Conservation (phyloP, 2,113 vertebrate genomes). For the Reinhardtius hippoglossoides region DNA sequence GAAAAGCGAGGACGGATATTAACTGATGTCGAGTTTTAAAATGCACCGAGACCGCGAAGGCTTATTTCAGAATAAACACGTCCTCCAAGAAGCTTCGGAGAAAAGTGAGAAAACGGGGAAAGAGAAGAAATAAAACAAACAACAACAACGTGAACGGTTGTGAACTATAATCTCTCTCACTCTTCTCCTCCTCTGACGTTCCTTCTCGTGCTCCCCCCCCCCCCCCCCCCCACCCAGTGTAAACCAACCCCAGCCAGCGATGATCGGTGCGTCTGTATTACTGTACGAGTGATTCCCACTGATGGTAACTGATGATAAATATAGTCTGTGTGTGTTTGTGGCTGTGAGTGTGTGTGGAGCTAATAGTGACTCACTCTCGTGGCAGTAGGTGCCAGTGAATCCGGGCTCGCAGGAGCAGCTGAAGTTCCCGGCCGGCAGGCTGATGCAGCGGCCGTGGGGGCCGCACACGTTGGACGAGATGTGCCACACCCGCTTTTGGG, state of each 20-base stretch:
- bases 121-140: background rate
- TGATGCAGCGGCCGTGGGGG: constrained; percentile 91
- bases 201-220: background rate
- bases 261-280: constrained; percentile 33
- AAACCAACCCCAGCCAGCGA: constrained; percentile 26
- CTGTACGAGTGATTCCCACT: constrained; percentile 33
- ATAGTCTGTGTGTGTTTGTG: constrained; percentile 44
- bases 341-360: constrained; percentile 19
- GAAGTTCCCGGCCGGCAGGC: constrained; percentile 92
- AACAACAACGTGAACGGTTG: background rate
- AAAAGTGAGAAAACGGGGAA: too few relatives aligned
- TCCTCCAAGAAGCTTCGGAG: too few relatives aligned
- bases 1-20: background rate
- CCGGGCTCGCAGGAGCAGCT: constrained; percentile 93
- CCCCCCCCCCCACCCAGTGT: background rate
- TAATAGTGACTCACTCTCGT: constrained; percentile 90
- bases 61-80: too few relatives aligned
- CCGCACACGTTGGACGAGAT: constrained; percentile 92
- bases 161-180: background rate
- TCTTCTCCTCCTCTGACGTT: background rate
- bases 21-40: background rate
- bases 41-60: background rate
- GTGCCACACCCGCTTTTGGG: constrained; percentile 81
- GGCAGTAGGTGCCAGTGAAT: constrained; percentile 95
- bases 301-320: constrained; percentile 65